These are phyloP conservation scores for Sebastes oblongus DNA, from an alignment of 2,797 vertebrate genomes.

Conservation along the genomic window DNA sequence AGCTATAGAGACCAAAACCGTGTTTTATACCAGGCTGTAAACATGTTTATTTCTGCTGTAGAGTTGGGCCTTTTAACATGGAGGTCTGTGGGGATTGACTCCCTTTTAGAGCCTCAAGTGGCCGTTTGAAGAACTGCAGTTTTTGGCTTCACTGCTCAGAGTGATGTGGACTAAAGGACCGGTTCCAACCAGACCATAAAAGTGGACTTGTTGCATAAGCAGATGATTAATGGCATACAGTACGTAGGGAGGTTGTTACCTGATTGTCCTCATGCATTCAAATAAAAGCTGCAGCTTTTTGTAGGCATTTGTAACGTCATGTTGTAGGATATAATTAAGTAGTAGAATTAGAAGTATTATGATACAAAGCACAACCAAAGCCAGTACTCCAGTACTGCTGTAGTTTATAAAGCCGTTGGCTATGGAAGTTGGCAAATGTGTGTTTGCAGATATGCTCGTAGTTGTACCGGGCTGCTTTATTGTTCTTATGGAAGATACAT, in stretches of 20 bases:
- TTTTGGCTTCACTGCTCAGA: conserved; percentile 1
- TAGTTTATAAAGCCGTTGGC: neutral
- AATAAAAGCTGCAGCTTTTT: neutral
- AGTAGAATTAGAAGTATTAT: neutral
- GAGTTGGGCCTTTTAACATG: too few relatives aligned
- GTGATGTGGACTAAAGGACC: neutral
- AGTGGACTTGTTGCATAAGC: neutral
- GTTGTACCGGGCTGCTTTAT: neutral
- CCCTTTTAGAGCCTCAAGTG: too few relatives aligned
- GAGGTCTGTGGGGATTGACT: too few relatives aligned
- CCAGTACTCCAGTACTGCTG: neutral
- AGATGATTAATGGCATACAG: neutral
- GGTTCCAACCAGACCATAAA: neutral
- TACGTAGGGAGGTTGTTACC: neutral
- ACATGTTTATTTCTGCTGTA: neutral
- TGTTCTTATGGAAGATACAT: neutral
- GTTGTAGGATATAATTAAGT: neutral
- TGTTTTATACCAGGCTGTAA: neutral
- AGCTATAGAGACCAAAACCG: too few relatives aligned
- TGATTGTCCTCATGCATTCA: neutral
- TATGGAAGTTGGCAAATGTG: neutral
- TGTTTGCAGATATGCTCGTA: neutral
- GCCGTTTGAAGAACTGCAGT: too few relatives aligned
- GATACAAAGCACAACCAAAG: neutral
- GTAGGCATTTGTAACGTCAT: neutral